Conservation (phyloP, 1,140 invertebrate genomes). For the Aphaenogaster floridana region DNA sequence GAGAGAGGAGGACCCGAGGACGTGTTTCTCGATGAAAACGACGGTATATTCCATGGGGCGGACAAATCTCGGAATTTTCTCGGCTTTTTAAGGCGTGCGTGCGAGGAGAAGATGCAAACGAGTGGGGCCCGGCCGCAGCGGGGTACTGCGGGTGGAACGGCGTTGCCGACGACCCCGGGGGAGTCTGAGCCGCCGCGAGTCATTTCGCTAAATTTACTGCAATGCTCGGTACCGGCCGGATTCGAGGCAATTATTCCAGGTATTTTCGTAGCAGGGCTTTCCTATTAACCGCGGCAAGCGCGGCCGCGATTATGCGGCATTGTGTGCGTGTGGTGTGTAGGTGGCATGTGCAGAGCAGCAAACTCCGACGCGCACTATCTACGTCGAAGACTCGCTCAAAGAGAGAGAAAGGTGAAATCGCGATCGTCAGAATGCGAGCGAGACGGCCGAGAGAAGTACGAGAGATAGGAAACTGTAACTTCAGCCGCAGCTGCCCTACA, state of each 20-base stretch:
- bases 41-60: neutral
- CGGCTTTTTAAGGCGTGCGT: slow-evolving; percentile 45
- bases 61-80: slow-evolving; percentile 67
- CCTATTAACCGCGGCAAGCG: slow-evolving; percentile 74
- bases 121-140: slow-evolving; percentile 9
- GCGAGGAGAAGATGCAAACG: neutral
- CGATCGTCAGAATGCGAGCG: slow-evolving; percentile 3
- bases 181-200: slow-evolving; percentile 64
- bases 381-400: neutral
- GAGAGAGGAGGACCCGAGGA: neutral
- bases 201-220: slow-evolving; percentile 77
- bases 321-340: slow-evolving; percentile 35
- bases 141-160: slow-evolving; percentile 58
- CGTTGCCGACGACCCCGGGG: slow-evolving; percentile 44
- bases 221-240: slow-evolving; percentile 69
- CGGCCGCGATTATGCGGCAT: slow-evolving; percentile 59
- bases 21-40: neutral
- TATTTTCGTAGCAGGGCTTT: slow-evolving; percentile 80
- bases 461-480: slow-evolving; percentile 67
- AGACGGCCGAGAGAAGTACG: slow-evolving; percentile 12
- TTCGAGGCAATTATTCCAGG: slow-evolving; percentile 79
- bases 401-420: neutral
- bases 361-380: slow-evolving; percentile 7
- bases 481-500: slow-evolving; percentile 45
- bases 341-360: slow-evolving; percentile 28